Evolutionary conservation across 2,888 invertebrate genomes (phyloP).

Genomic region (Micropterix aruncella): DNA sequence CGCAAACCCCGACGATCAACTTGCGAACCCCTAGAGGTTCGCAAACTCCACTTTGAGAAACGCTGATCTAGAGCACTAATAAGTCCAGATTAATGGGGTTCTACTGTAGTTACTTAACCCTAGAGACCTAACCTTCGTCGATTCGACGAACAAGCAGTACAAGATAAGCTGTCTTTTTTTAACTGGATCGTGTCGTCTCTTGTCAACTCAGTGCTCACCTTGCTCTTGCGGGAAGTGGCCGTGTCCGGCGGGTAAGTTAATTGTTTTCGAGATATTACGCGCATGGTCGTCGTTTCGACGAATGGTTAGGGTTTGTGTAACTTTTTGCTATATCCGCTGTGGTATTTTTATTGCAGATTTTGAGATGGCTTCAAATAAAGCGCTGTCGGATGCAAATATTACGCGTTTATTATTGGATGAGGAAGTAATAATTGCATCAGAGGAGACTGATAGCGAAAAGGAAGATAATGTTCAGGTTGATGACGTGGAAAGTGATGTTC

Average conservation of each 20-base stretch:
- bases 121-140: background rate
- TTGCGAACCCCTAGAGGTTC: too few species aligned
- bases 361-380: too few species aligned
- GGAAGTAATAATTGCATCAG: background rate
- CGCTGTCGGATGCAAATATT: background rate
- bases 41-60: too few species aligned
- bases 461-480: constrained; percentile 2
- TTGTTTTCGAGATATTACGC: background rate
- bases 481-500: constrained; percentile 2
- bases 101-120: background rate
- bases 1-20: too few species aligned
- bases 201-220: too few species aligned
- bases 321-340: too few species aligned
- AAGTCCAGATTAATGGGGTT: too few species aligned
- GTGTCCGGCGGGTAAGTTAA: background rate
- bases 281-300: background rate
- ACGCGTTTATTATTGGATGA: background rate
- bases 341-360: too few species aligned
- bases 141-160: background rate
- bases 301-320: too few species aligned
- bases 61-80: too few species aligned
- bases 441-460: constrained; percentile 1
- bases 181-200: too few species aligned
- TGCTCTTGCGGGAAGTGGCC: background rate
- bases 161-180: background rate